Base-by-base conservation (phyloP, 2,113 vertebrate species). In the Fregata magnificens region DNA sequence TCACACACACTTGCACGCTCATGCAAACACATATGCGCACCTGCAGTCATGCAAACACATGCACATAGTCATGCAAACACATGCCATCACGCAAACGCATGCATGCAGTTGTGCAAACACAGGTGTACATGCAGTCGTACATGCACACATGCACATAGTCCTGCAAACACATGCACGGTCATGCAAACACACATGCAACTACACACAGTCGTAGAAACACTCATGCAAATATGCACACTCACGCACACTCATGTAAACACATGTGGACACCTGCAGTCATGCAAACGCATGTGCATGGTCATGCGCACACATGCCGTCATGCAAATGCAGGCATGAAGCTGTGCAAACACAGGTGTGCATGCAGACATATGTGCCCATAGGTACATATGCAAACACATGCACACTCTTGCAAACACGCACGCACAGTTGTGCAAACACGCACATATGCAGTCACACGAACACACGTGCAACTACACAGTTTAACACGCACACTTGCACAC, bases 231-330 rank as follows among this genome's bases (percentile, higher is more conserved):
- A 9, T 34, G 12, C 56, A 32, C 40, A 5, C 29, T 14, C 11
- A 15, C 6, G 17, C 9, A 3, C 8, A 2, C 16, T n/a, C n/a
- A n/a, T n/a, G n/a, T n/a, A n/a, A n/a, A 3, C 11, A 9, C 55
- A 3, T 20, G 5, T 13, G 7, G 29, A 3, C 49, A 5, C n/a
- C 58, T 11, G 29, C 38, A 16, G 65, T 6, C 21, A 14, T 52
- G 50, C 25, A 28, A 52, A 15, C 50, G 15, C 50, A 26, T 14
- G 25, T 6, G 50, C 50, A 28, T 15, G 50, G 50, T 26, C 50
- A 2, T 15, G 47, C 47, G 11, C 49, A 12, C 22, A 6, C 50
- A 26, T n/a, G n/a, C n/a, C n/a, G n/a, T n/a, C n/a, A n/a, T n/a
- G n/a, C n/a, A n/a, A n/a, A n/a, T n/a, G n/a, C n/a, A n/a, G n/a